These are phyloP conservation scores for Sarcophaga peregrina DNA, from an alignment of 1,140 invertebrate genomes.

Conservation along the genomic window DNA sequence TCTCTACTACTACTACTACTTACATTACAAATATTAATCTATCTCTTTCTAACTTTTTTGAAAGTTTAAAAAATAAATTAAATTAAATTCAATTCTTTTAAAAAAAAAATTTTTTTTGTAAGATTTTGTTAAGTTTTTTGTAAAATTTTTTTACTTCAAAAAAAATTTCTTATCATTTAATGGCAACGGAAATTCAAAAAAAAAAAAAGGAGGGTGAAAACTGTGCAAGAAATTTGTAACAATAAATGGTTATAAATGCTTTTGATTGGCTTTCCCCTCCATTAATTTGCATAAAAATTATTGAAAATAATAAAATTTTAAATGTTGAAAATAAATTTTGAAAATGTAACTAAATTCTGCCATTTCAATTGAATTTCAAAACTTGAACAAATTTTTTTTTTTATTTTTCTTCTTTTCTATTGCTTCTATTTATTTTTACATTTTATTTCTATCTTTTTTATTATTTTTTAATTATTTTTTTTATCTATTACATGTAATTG, in stretches of 20 bases:
- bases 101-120: background rate
- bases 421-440: background rate
- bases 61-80: background rate
- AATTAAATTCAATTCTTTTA: slow-evolving; percentile 1
- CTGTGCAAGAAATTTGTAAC: too few species aligned
- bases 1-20: too few species aligned
- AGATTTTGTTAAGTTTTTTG: background rate
- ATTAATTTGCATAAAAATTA: too few species aligned
- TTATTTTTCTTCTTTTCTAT: background rate
- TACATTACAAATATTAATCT: background rate
- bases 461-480: too few species aligned
- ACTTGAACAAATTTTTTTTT: background rate
- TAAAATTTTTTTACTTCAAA: background rate
- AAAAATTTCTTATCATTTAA: background rate
- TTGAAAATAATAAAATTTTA: background rate
- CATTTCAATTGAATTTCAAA: slow-evolving; percentile 3
- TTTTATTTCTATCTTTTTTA: too few species aligned
- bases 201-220: too few species aligned
- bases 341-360: background rate
- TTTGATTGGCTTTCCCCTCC: too few species aligned
- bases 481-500: background rate
- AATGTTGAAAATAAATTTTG: background rate
- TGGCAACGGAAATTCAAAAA: background rate
- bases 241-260: too few species aligned
- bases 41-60: background rate